These are phyloP conservation scores for Pogonomyrmex californicus DNA, from an alignment of 1,140 invertebrate species.

Conservation along the genomic window DNA sequence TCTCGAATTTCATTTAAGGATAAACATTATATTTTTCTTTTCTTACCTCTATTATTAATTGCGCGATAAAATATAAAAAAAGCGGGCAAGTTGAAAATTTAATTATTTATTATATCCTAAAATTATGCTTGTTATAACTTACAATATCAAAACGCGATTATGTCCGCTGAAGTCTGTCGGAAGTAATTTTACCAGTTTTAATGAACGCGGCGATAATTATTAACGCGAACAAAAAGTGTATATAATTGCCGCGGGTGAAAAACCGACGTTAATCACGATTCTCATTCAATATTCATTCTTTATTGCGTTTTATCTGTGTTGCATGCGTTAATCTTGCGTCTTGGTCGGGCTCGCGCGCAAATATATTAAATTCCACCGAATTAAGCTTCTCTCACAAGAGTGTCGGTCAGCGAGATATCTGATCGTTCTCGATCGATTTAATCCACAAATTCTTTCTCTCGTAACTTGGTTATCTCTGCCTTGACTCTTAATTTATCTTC, in stretches of 20 bases:
- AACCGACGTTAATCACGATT: constrained; percentile 51
- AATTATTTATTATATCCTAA: neutral
- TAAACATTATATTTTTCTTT: neutral
- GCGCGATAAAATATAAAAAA: constrained; percentile 7
- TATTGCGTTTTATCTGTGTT: constrained; percentile 35
- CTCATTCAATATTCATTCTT: constrained; percentile 35
- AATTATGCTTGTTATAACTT: constrained; percentile 13
- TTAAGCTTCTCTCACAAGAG: constrained; percentile 28
- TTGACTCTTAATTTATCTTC: constrained; percentile 7
- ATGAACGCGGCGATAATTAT: constrained; percentile 42
- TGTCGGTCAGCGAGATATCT: neutral
- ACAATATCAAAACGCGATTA: constrained; percentile 33
- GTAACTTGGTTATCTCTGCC: constrained; percentile 4
- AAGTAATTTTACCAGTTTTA: constrained; percentile 43
- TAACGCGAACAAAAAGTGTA: constrained; percentile 32
- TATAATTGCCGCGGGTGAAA: constrained; percentile 37
- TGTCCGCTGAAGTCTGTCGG: neutral
- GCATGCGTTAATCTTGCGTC: constrained; percentile 38
- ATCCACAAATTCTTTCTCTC: neutral
- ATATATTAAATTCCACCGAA: constrained; percentile 55
- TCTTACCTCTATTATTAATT: neutral
- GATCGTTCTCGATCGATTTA: constrained; percentile 26
- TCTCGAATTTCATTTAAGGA: neutral
- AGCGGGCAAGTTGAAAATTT: neutral
- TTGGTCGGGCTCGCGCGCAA: neutral